Conservation (phyloP, 2,797 vertebrate genomes). For the Novumbra hubbsi region DNA sequence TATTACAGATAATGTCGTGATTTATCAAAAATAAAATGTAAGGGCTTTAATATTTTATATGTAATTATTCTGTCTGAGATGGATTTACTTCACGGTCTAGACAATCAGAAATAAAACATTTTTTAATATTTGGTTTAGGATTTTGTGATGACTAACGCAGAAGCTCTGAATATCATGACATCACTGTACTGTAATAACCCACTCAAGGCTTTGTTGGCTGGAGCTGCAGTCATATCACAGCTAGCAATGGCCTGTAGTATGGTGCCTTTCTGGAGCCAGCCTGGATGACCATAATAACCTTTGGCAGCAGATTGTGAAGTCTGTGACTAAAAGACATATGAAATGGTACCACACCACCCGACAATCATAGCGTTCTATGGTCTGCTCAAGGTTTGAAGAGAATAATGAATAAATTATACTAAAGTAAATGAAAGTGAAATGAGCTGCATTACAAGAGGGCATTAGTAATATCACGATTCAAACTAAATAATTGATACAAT, state of each 20-base stretch:
- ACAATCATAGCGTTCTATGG: neutral
- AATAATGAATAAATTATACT: too few species aligned
- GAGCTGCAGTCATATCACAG: neutral
- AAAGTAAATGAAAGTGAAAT: neutral
- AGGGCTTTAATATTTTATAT: neutral
- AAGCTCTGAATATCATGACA: neutral
- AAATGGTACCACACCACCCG: neutral
- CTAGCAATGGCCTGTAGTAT: neutral
- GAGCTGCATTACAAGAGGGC: neutral
- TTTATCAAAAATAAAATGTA: neutral
- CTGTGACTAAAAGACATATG: too few species aligned
- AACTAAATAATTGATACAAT: neutral
- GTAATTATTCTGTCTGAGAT: neutral
- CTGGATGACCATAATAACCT: neutral
- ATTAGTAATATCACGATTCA: neutral
- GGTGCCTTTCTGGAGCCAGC: neutral
- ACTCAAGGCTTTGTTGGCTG: neutral
- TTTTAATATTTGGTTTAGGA: neutral
- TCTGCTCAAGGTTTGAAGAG: neutral
- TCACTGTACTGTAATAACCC: neutral
- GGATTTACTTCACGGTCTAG: neutral
- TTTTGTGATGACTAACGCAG: neutral
- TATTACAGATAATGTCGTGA: neutral
- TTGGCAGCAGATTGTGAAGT: neutral
- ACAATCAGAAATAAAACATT: neutral